Conservation (phyloP, 2,888 invertebrate genomes). For the Danaus chrysippus region DNA sequence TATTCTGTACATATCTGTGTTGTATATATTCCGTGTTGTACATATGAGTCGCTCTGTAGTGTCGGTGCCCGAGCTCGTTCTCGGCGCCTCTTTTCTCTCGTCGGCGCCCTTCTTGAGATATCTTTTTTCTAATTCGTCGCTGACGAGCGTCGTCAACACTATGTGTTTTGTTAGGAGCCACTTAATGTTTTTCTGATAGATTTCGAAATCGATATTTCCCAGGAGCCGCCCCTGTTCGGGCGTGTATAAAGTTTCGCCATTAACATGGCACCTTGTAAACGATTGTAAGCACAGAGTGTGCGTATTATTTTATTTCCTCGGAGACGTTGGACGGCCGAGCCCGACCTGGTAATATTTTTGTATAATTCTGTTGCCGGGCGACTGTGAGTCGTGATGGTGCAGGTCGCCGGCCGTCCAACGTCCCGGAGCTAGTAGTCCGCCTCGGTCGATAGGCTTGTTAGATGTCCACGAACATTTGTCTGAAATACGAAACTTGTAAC, state of each 20-base stretch:
- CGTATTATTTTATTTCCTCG: constrained; percentile 50
- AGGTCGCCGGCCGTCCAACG: constrained; percentile 50
- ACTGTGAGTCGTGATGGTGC: background rate
- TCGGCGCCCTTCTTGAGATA: no score
- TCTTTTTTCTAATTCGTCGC: no score
- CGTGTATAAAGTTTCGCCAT: constrained; percentile 50
- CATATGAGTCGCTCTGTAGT: constrained; percentile 58
- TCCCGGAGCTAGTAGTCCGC: constrained; percentile 64
- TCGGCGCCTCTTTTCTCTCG: no score
- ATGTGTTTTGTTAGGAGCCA: constrained; percentile 20
- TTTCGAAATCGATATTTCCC: constrained; percentile 73
- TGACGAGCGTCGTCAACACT: no score
- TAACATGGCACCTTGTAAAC: constrained; percentile 41
- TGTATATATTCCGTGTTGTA: constrained; percentile 69
- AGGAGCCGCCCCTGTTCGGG: constrained; percentile 47
- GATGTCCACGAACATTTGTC: constrained; percentile 54
- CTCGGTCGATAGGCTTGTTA: constrained; percentile 72
- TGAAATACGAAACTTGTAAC: constrained; percentile 60
- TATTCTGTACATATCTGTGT: constrained; percentile 65
- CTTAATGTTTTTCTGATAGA: constrained; percentile 61
- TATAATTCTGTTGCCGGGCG: background rate
- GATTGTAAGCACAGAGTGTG: constrained; percentile 66
- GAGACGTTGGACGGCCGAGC: constrained; percentile 53
- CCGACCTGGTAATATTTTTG: background rate
- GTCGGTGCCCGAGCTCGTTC: constrained; percentile 52